Evolutionary conservation across 2,888 invertebrate genomes (phyloP), one percentile per base, ranked within the genome.

Genomic region (Volucella bombylans): DNA sequence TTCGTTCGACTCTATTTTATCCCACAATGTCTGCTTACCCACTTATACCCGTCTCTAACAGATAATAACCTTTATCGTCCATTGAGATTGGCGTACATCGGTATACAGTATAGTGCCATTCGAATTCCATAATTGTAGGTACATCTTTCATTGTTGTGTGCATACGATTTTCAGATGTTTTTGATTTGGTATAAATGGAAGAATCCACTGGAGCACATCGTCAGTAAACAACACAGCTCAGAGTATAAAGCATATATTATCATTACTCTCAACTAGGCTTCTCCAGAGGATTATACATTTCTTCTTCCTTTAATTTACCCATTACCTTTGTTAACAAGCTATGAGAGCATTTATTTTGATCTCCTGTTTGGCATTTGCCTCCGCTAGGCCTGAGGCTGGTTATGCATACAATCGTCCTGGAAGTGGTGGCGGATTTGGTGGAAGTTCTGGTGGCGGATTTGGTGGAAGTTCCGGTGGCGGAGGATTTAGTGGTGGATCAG

Each of bases 151-250:
- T 86, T 80, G 71, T 67, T 72, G 82, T 85, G 64, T 82, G 77
- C 61, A 80, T 80, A 71, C 57, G 67, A 80, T 83, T 61, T 80
- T 71, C 71, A 71, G 74, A 55, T 79, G 76, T 73, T 82, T 82
- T 82, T 87, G 82, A 82, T 88, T 91, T 89, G 89, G 92, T 92
- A 92, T 92, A 92, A 92, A 92, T 91, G 90, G 91, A 89, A 91
- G 91, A 89, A 89, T 88, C 90, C 89, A 88, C 88, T 88, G 89
- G 89, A 88, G 88, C 89, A 89, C 88, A 89, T 91, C 89, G 91
- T 92, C 92, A 92, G 92, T 92, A 90, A 91, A 92, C 90, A 90
- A 90, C 91, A 90, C 89, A 91, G 89, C 89, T 91, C 89, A 90
- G 90, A 90, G 89, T 90, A 89, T 90, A 89, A 91, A 89, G 89